Conservation (phyloP, 2,113 vertebrate species). For the Brienomyrus longianalis region DNA sequence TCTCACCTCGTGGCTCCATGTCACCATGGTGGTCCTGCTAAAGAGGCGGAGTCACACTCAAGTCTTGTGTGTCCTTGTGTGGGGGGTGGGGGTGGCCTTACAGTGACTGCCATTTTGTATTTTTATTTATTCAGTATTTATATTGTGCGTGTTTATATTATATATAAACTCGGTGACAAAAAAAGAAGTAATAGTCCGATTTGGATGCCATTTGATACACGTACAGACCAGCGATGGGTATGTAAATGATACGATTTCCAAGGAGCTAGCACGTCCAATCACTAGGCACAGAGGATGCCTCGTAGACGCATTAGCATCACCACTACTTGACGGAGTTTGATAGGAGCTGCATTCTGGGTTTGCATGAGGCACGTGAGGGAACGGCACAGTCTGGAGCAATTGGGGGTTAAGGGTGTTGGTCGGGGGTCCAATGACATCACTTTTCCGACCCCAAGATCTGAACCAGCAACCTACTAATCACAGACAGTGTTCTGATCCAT, state of each 20-base stretch:
- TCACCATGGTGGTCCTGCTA: background rate
- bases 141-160: no score
- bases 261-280: no score
- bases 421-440: background rate
- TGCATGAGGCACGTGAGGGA: no score
- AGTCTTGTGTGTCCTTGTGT: background rate
- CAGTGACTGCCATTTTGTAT: background rate
- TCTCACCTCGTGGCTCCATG: slow-evolving; percentile 7
- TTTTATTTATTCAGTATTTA: background rate
- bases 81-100: background rate
- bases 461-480: background rate
- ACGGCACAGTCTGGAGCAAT: background rate
- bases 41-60: background rate
- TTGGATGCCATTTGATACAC: no score
- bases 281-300: no score
- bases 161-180: no score
- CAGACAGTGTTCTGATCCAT: background rate
- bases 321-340: no score
- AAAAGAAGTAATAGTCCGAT: no score
- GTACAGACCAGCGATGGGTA: no score
- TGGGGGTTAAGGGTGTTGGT: background rate
- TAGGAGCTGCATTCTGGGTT: no score
- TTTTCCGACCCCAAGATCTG: background rate
- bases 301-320: no score
- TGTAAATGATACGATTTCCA: no score